phyloP scores from a whole-genome alignment of 2,888 invertebrate species.

The Eilema griseolum region DNA sequence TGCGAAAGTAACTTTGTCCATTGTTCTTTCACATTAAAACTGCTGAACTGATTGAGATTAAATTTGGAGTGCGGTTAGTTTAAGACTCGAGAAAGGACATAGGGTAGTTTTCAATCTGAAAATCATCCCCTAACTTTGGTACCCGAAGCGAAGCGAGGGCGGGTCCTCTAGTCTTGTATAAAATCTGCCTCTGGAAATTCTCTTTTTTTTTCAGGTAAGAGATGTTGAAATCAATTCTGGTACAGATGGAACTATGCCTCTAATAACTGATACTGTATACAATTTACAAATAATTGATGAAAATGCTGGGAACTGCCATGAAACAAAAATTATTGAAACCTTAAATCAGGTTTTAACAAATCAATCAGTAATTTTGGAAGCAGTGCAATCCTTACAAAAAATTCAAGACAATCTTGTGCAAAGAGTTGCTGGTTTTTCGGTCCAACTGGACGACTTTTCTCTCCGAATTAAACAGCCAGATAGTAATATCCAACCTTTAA shows the following conservation, averaged over 20 bases:
- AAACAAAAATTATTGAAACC: no score
- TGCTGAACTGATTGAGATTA: no score
- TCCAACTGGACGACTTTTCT: slow-evolving; percentile 1
- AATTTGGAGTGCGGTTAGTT: no score
- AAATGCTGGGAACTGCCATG: no score
- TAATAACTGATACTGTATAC: no score
- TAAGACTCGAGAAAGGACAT: no score
- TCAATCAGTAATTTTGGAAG: no score
- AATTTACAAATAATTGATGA: no score
- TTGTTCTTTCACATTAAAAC: no score
- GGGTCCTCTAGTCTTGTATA: neutral
- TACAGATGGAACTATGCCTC: neutral
- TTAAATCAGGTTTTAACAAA: no score
- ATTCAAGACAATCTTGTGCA: slow-evolving; percentile 10
- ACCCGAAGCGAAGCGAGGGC: neutral
- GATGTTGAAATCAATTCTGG: slow-evolving; percentile 1
- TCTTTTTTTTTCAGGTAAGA: slow-evolving; percentile 7
- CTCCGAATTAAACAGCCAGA: slow-evolving; percentile 10
- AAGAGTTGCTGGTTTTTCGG: slow-evolving; percentile 8
- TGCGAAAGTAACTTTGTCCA: no score
- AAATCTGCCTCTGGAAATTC: neutral
- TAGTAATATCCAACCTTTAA: slow-evolving; percentile 13
- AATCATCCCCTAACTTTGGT: slow-evolving; percentile 4
- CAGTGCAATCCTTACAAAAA: no score
- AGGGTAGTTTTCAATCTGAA: neutral